These are phyloP conservation scores for Polylopha cassiicola DNA, from an alignment of 2,888 invertebrate genomes.

Conservation along the genomic window DNA sequence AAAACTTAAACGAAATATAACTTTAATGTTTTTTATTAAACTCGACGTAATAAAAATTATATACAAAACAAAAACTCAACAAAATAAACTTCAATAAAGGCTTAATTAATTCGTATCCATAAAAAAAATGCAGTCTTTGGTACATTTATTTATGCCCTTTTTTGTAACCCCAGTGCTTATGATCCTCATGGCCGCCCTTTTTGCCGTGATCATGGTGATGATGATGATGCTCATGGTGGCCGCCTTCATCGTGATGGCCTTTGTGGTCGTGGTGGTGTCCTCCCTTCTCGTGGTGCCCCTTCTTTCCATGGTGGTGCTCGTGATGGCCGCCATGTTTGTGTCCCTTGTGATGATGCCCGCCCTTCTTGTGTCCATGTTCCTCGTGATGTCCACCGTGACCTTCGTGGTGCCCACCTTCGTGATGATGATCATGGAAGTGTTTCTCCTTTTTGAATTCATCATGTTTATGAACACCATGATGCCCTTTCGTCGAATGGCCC, in stretches of 20 bases:
- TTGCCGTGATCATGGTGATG: conserved; percentile 86
- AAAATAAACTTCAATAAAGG: conserved; percentile 50
- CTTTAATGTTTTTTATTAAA: conserved; percentile 42
- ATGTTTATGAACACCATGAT: conserved; percentile 89
- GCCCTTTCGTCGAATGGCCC: conserved; percentile 90
- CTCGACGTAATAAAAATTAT: conserved; percentile 61
- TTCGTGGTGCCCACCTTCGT: conserved; percentile 87
- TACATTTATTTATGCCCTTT: conserved; percentile 63
- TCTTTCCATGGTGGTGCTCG: conserved; percentile 87
- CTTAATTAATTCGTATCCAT: conserved; percentile 43
- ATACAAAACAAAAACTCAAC: conserved; percentile 44
- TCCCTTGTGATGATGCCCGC: conserved; percentile 87
- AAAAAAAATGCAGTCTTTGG: conserved; percentile 31
- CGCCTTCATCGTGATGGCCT: conserved; percentile 87
- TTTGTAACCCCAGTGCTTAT: conserved; percentile 87
- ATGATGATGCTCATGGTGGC: conserved; percentile 86
- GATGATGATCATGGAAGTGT: conserved; percentile 90
- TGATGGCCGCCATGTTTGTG: conserved; percentile 87
- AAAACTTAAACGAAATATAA: too few species aligned
- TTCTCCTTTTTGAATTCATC: conserved; percentile 92
- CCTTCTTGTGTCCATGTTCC: conserved; percentile 88
- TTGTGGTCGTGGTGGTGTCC: conserved; percentile 87
- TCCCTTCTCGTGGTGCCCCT: conserved; percentile 88
- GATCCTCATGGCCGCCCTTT: conserved; percentile 88
- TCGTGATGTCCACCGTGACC: conserved; percentile 88